phyloP scores from a whole-genome alignment of 2,888 invertebrate species.

The Yponomeuta cagnagella region DNA sequence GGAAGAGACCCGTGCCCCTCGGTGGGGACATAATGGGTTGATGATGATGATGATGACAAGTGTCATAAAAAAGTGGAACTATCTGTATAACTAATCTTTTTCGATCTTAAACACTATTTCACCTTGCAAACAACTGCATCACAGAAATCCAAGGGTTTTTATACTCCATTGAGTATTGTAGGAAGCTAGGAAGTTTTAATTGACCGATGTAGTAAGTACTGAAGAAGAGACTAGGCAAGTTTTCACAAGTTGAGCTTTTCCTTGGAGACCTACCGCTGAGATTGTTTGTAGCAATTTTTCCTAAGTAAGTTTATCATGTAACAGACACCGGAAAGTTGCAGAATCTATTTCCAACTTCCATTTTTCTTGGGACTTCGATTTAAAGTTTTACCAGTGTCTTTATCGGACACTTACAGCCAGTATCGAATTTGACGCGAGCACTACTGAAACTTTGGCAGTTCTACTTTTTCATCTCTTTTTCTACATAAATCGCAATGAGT shows the following conservation, averaged over 20 bases:
- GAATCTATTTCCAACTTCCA: background rate
- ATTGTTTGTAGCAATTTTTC: background rate
- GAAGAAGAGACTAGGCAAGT: background rate
- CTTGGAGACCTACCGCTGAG: background rate
- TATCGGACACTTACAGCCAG: background rate
- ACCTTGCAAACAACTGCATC: too few species aligned
- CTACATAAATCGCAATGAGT: too few species aligned
- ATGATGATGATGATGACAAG: too few species aligned
- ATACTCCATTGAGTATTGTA: too few species aligned
- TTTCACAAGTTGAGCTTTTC: background rate
- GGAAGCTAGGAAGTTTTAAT: too few species aligned
- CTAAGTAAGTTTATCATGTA: background rate
- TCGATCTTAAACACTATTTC: too few species aligned
- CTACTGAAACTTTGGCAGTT: background rate
- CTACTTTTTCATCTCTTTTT: background rate
- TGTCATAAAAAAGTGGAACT: too few species aligned
- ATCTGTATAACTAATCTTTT: too few species aligned
- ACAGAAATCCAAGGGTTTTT: too few species aligned
- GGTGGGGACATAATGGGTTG: too few species aligned
- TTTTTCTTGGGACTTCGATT: background rate
- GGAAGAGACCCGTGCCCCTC: too few species aligned
- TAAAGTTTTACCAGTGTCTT: background rate
- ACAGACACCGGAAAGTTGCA: background rate
- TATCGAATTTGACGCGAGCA: background rate
- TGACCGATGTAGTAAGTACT: background rate